Evolutionary conservation across 2,113 vertebrate genomes (phyloP), one percentile per base, ranked within the genome.

Genomic region (Cochlearius cochlearius): DNA sequence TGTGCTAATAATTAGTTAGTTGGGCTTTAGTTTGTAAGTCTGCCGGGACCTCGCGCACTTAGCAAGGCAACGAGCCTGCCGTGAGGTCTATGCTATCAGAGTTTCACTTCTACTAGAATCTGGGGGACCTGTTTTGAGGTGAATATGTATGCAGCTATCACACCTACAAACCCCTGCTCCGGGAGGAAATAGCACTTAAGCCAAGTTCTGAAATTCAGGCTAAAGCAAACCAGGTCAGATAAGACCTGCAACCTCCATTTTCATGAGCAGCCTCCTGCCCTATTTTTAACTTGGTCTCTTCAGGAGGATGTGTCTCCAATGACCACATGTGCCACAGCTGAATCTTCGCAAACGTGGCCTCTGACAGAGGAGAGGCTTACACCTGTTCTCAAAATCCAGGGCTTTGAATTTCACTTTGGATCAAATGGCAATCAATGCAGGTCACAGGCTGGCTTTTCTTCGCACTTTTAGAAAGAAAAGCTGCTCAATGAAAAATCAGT

Each of bases 391-490:
- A 68, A 79, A 76, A 88, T 27, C 75, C 29, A 63, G 18, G 75
- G 34, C 47, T 93, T 79, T 86, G 50, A 86, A 58, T 77, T 90
- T 86, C 45, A 45, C 22, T 79, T 59, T 5, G 13, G 67, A 83
- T 94, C 52, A 88, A 91, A 75, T 23, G 16, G 58, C 56, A 93
- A 60, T 53, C 85, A 86, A 15, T 69, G 29, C 45, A 88, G 78
- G 71, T 86, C 67, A 78, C 32, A 88, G 41, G 50, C 49, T 66
- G 53, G 39, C 62, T 88, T 85, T 92, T 75, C 85, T 76, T 87
- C 63, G 49, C 13, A 9, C 27, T 68, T 79, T 11, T 58, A 79
- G 78, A 30, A 93, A 96, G 90, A 92, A 95, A 75, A 60, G 18
- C 23, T 82, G 52, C 58, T 95, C 81, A 94, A 30, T 36, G 55